These are phyloP conservation scores for Lutraria rhynchaena DNA, from an alignment of 1,140 invertebrate species.

Conservation along the genomic window DNA sequence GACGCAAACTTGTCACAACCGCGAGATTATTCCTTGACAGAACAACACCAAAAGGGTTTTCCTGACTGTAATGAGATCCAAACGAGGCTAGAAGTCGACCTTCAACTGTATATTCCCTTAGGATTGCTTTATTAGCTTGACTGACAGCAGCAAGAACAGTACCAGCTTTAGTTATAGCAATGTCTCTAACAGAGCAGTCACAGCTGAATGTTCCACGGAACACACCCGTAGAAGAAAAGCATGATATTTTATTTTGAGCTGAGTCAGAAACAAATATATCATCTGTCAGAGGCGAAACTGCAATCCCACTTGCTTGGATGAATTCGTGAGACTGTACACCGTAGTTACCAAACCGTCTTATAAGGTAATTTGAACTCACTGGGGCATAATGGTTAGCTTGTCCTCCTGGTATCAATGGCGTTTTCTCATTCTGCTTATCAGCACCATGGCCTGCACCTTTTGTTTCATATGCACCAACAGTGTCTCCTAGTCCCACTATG, in stretches of 20 bases:
- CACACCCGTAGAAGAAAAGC: constrained; percentile 62
- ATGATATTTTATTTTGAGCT: constrained; percentile 66
- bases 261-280: constrained; percentile 70
- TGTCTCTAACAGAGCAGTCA: constrained; percentile 70
- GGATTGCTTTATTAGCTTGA: constrained; percentile 62
- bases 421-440: constrained; percentile 24
- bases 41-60: constrained; percentile 72
- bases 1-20: constrained; percentile 86
- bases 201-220: constrained; percentile 64
- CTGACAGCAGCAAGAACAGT: constrained; percentile 66
- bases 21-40: constrained; percentile 61
- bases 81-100: constrained; percentile 62
- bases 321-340: constrained; percentile 60
- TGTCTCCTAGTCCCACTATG: constrained; percentile 63
- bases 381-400: constrained; percentile 47
- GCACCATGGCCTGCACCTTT: constrained; percentile 6
- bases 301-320: constrained; percentile 63
- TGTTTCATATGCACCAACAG: constrained; percentile 22
- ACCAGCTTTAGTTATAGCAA: constrained; percentile 61
- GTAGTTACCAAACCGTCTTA: constrained; percentile 61
- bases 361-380: constrained; percentile 43
- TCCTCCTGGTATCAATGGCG: constrained; percentile 35
- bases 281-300: constrained; percentile 60
- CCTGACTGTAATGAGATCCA: constrained; percentile 71
- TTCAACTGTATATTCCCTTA: constrained; percentile 67